A percentile compares a stretch with the other conserved stretches of the same genome.
Conservation (phyloP, 2,113 vertebrate species). For the Chaetorhynchus papuensis region DNA sequence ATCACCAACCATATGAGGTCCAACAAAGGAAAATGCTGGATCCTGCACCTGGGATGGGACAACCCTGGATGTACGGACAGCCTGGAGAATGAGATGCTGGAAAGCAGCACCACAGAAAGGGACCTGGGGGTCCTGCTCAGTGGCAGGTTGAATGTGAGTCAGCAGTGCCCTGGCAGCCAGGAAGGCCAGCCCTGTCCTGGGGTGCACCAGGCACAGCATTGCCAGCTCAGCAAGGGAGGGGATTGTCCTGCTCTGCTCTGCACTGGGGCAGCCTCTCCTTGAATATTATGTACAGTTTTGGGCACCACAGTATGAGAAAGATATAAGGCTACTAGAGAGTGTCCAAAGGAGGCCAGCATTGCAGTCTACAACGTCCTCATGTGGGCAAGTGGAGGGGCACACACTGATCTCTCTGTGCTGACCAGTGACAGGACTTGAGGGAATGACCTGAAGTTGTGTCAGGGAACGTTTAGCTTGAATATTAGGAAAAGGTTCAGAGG, state of each 20-base stretch:
- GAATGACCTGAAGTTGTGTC: background rate
- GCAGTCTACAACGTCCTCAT: accelerated
- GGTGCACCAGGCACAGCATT: background rate
- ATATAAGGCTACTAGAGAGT: background rate
- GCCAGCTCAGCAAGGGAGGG: accelerated
- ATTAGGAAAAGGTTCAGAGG: background rate
- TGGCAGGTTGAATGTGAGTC: background rate
- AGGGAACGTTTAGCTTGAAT: background rate
- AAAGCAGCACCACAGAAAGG: background rate
- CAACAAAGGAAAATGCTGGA: background rate
- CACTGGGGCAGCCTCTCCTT: background rate
- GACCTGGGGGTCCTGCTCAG: accelerated
- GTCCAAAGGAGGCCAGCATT: background rate
- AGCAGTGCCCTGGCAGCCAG: background rate
- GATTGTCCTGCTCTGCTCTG: background rate
- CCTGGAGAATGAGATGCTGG: background rate
- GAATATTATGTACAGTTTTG: background rate
- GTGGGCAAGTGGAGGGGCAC: too few relatives aligned
- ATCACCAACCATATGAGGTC: background rate
- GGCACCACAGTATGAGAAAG: background rate
- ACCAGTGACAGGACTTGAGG: background rate
- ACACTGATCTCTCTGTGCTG: background rate
- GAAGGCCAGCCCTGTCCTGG: accelerated
- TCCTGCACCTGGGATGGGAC: background rate
- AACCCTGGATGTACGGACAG: background rate